phyloP scores from a whole-genome alignment of 2,888 invertebrate species.

The Nemotelus pantherinus region DNA sequence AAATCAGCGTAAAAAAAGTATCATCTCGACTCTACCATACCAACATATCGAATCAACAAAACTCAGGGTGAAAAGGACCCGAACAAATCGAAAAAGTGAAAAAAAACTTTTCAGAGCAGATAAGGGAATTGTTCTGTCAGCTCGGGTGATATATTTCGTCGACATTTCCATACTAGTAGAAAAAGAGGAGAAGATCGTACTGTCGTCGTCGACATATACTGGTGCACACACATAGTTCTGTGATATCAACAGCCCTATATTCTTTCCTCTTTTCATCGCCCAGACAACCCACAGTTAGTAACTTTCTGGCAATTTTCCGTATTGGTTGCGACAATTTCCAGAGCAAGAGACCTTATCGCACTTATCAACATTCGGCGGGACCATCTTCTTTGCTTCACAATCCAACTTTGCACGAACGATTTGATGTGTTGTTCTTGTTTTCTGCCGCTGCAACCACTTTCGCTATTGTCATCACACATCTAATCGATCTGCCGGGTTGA shows the following conservation, averaged over 20 bases:
- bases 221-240: no score
- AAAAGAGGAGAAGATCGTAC: slow-evolving; percentile 19
- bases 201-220: neutral
- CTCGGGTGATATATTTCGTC: slow-evolving; percentile 69
- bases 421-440: neutral
- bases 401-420: neutral
- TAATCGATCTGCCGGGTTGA: slow-evolving; percentile 24
- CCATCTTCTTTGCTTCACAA: neutral
- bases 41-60: neutral
- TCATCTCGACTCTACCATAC: neutral
- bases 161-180: slow-evolving; percentile 66
- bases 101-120: slow-evolving; percentile 55
- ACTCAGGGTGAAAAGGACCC: neutral
- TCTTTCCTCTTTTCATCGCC: neutral
- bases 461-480: slow-evolving; percentile 38
- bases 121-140: slow-evolving; percentile 70
- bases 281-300: no score
- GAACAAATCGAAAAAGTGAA: neutral
- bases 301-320: neutral
- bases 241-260: neutral
- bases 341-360: slow-evolving; percentile 20
- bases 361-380: slow-evolving; percentile 19
- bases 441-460: slow-evolving; percentile 18
- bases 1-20: no score
- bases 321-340: slow-evolving; percentile 2